These are phyloP conservation scores for Bubo scandiacus DNA, from an alignment of 2,113 vertebrate species.

Conservation along the genomic window DNA sequence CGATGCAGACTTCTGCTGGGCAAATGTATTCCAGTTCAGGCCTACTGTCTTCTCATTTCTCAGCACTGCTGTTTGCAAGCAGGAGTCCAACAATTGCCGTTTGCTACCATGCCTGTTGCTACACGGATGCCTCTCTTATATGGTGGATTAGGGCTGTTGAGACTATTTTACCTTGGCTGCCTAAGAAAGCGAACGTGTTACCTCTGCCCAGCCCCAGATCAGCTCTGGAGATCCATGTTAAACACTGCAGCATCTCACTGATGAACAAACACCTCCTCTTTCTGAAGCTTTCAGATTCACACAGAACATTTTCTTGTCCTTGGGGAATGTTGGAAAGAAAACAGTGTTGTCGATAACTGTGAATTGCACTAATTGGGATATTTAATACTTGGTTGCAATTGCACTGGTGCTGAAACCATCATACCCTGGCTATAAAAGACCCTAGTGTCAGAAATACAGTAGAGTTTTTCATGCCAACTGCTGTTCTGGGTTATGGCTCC, in stretches of 20 bases:
- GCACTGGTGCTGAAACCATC: constrained; percentile 31
- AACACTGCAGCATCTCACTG: neutral
- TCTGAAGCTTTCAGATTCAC: neutral
- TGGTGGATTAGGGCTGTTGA: neutral
- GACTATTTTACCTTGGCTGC: neutral
- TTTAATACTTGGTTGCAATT: constrained; percentile 38
- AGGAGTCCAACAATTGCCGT: neutral
- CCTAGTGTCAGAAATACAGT: constrained; percentile 47
- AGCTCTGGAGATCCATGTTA: neutral
- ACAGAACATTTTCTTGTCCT: neutral
- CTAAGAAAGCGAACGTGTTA: neutral
- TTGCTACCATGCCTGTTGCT: neutral
- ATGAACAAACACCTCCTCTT: neutral
- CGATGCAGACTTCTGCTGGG: too few species aligned
- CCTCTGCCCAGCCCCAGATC: neutral
- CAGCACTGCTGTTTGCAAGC: neutral
- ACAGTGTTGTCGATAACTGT: neutral
- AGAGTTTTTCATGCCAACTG: constrained; percentile 27
- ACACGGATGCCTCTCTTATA: fast-evolving
- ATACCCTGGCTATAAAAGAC: constrained; percentile 13
- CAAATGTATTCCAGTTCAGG: too few species aligned
- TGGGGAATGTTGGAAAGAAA: constrained; percentile 2
- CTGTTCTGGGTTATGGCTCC: constrained; percentile 42
- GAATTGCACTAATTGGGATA: constrained; percentile 49
- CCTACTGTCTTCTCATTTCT: neutral